Percentiles rank a stretch among this genome's conserved stretches.
Conservation (phyloP, 2,888 invertebrate species). For the Mantis religiosa region DNA sequence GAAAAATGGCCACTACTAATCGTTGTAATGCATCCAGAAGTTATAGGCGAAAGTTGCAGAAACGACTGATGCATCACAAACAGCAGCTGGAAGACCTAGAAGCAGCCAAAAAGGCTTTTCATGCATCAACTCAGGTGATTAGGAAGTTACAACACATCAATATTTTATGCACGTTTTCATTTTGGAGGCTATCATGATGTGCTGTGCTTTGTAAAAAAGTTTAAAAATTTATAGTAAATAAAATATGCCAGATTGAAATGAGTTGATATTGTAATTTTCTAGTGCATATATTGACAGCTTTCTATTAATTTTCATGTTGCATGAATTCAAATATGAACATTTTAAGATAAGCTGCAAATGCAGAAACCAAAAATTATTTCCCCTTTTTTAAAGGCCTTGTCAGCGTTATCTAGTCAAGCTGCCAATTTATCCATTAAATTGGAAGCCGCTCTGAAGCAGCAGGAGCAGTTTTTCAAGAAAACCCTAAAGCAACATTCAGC, state of each 20-base stretch:
- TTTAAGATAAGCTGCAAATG: background rate
- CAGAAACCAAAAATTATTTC: background rate
- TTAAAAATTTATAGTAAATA: too few species aligned
- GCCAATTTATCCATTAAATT: slow-evolving; percentile 47
- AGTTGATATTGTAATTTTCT: too few species aligned
- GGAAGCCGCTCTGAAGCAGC: slow-evolving; percentile 51
- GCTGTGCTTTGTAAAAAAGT: too few species aligned
- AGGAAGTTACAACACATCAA: slow-evolving; percentile 6
- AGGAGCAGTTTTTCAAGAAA: slow-evolving; percentile 54
- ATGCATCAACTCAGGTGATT: slow-evolving; percentile 49
- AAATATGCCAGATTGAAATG: too few species aligned
- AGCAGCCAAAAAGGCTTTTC: slow-evolving; percentile 58
- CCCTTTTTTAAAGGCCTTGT: slow-evolving; percentile 41
- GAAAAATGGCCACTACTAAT: slow-evolving; percentile 36
- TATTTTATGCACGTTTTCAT: too few species aligned
- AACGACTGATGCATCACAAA: slow-evolving; percentile 65
- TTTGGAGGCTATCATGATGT: too few species aligned
- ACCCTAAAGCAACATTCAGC: slow-evolving; percentile 60
- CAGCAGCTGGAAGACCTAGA: slow-evolving; percentile 65
- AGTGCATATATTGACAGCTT: too few species aligned
- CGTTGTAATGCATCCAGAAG: slow-evolving; percentile 45
- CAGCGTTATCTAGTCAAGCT: slow-evolving; percentile 45
- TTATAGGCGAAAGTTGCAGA: slow-evolving; percentile 65
- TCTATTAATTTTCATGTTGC: too few species aligned
- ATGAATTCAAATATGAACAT: background rate